Percentiles rank a stretch among this genome's conserved stretches.
phyloP scores from a whole-genome alignment of 2,888 invertebrate genomes.

The Cetonia aurata region DNA sequence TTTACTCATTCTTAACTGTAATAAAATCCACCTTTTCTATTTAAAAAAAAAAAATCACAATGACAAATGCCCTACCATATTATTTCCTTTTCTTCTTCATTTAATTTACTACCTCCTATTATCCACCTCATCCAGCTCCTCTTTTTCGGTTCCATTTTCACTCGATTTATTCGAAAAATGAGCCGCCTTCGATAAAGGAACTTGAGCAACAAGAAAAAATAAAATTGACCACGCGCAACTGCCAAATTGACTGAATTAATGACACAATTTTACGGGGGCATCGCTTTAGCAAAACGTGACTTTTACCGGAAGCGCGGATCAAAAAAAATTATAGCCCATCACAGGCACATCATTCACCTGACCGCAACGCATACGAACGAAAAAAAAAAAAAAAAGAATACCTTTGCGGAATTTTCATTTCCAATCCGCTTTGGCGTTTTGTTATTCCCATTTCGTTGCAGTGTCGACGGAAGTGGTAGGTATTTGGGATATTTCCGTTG shows the following conservation, averaged over 20 bases:
- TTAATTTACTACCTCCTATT: not conserved
- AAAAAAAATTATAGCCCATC: conserved; percentile 15
- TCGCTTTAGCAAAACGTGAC: conserved; percentile 14
- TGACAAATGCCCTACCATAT: no score
- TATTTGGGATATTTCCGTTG: no score
- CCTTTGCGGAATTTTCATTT: conserved; percentile 8
- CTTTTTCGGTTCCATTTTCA: not conserved
- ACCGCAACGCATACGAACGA: no score
- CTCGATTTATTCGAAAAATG: not conserved
- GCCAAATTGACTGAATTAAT: conserved; percentile 16
- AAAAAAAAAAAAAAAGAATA: not conserved
- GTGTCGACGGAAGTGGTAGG: no score
- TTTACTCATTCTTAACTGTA: no score
- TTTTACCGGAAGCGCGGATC: conserved; percentile 6
- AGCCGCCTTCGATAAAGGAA: not conserved
- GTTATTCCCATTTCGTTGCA: no score
- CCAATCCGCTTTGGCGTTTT: not conserved
- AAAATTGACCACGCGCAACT: conserved; percentile 10
- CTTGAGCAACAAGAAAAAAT: not conserved
- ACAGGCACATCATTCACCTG: not conserved
- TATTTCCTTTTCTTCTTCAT: not conserved
- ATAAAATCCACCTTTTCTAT: no score
- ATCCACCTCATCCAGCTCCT: not conserved
- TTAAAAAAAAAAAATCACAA: no score
- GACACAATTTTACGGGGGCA: conserved; percentile 10